phyloP scores from a whole-genome alignment of 1,140 invertebrate species.

The Philotrypesis tridentata region DNA sequence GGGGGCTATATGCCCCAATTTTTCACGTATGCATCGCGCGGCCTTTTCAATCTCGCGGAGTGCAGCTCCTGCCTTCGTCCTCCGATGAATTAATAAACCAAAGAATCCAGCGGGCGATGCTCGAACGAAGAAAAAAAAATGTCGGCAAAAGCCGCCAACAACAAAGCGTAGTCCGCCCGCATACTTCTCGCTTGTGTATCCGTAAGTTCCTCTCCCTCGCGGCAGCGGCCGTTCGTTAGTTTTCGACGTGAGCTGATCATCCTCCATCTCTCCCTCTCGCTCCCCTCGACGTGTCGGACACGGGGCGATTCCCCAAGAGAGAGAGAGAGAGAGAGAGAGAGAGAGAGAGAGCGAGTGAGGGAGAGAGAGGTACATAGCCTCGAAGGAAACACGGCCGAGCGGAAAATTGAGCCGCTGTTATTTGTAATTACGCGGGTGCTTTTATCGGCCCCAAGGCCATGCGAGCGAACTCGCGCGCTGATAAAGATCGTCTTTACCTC shows the following conservation, averaged over 20 bases:
- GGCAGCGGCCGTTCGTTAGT: neutral
- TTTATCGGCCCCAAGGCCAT: slow-evolving; percentile 48
- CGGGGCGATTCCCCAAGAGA: slow-evolving; percentile 7
- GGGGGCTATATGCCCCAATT: too few species aligned
- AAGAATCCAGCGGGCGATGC: too few species aligned
- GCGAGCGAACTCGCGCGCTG: neutral
- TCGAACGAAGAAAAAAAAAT: too few species aligned
- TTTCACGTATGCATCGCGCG: too few species aligned
- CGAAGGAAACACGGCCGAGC: slow-evolving; percentile 45
- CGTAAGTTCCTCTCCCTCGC: neutral
- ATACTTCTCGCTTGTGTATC: neutral
- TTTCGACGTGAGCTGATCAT: slow-evolving; percentile 9
- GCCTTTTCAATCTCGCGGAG: too few species aligned
- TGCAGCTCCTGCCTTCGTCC: too few species aligned
- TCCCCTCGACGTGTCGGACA: neutral
- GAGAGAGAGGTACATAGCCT: slow-evolving; percentile 38
- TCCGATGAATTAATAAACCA: too few species aligned
- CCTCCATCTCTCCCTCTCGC: too few species aligned
- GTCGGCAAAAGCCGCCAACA: too few species aligned
- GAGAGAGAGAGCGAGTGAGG: too few species aligned
- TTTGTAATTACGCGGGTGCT: slow-evolving; percentile 60
- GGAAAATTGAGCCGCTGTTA: slow-evolving; percentile 58
- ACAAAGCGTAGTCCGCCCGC: too few species aligned
- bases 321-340: slow-evolving; percentile 42
- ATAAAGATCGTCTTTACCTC: neutral